These are phyloP conservation scores for Agonum fuliginosum DNA, from an alignment of 2,888 invertebrate genomes.

Conservation along the genomic window DNA sequence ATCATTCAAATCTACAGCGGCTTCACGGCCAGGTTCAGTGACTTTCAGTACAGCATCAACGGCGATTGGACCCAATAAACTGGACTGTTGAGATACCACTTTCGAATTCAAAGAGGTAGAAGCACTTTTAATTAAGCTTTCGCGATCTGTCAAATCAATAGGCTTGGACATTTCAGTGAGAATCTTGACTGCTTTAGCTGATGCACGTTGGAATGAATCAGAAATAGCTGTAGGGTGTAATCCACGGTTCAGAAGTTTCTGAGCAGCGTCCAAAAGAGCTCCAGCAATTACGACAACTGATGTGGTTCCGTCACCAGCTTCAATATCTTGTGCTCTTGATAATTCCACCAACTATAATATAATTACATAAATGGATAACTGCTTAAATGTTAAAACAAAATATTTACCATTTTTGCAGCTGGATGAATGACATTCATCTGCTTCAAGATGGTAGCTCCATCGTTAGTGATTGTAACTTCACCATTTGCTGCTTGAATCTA, in stretches of 20 bases:
- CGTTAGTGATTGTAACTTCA: constrained; percentile 99
- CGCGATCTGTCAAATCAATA: constrained; percentile 89
- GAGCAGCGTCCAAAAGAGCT: constrained; percentile 94
- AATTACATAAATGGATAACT: no score
- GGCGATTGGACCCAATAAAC: constrained; percentile 95
- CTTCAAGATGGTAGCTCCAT: constrained; percentile 99
- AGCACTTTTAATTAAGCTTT: constrained; percentile 94
- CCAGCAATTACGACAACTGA: constrained; percentile 99
- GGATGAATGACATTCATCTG: constrained; percentile 99
- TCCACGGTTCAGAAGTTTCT: constrained; percentile 92
- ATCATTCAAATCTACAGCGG: constrained; percentile 91
- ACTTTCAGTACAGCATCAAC: constrained; percentile 97
- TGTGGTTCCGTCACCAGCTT: constrained; percentile 99
- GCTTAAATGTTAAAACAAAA: constrained; percentile 20
- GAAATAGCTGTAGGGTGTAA: constrained; percentile 99
- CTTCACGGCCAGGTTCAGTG: constrained; percentile 79
- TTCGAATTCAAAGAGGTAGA: constrained; percentile 98
- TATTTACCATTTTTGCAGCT: constrained; percentile 95
- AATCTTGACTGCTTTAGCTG: constrained; percentile 84
- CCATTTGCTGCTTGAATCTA: constrained; percentile 97
- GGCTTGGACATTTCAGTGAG: constrained; percentile 90
- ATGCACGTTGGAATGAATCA: constrained; percentile 94
- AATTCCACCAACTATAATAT: constrained; percentile 91
- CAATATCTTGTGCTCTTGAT: constrained; percentile 98
- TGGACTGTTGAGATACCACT: constrained; percentile 98